phyloP scores from a whole-genome alignment of 2,888 invertebrate species.

The Apoderus coryli region DNA sequence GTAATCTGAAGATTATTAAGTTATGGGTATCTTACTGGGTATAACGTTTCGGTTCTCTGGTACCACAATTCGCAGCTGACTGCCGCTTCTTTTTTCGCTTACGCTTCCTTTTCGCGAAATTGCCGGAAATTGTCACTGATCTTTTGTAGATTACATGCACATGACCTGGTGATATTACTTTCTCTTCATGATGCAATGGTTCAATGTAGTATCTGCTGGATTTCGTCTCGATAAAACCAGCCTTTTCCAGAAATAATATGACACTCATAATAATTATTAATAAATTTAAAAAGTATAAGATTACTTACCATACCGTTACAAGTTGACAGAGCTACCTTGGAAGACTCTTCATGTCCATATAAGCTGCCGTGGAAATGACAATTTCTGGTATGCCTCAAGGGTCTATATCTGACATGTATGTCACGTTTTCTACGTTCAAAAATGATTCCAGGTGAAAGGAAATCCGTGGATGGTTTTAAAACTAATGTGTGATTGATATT shows the following conservation, averaged over 20 bases:
- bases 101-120: conserved; percentile 7
- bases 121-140: conserved; percentile 39
- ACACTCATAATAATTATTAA: too few species aligned
- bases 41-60: conserved; percentile 37
- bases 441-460: conserved; percentile 54
- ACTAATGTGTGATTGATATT: conserved; percentile 30
- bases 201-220: conserved; percentile 58
- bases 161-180: conserved; percentile 33
- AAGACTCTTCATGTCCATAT: conserved; percentile 50
- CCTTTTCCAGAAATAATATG: conserved; percentile 36
- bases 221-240: conserved; percentile 50
- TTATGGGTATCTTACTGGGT: conserved; percentile 28
- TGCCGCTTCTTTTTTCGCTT: conserved; percentile 35
- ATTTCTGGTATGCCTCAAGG: conserved; percentile 37
- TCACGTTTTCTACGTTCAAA: conserved; percentile 51
- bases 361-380: conserved; percentile 73
- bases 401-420: conserved; percentile 38
- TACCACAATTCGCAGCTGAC: conserved; percentile 41
- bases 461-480: conserved; percentile 43
- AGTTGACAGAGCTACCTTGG: conserved; percentile 63
- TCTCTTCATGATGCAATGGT: conserved; percentile 43
- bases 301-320: conserved; percentile 71
- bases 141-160: conserved; percentile 55
- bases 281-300: too few species aligned
- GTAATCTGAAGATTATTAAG: neutral